Evolutionary conservation across 2,797 vertebrate species (phyloP).

Genomic region (Sebastes baramenuke): DNA sequence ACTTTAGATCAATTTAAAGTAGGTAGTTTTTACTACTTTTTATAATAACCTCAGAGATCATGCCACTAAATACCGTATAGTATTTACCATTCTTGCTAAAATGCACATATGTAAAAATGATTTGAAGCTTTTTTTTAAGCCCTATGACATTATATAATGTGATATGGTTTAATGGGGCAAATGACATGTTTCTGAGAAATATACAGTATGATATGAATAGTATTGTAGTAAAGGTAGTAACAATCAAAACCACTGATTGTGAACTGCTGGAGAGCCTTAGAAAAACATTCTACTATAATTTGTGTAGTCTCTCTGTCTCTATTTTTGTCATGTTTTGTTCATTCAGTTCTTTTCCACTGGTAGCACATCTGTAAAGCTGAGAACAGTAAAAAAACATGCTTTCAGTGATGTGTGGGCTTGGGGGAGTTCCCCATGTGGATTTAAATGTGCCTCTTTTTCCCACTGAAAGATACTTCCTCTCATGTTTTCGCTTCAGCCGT

Average conservation of each 20-base stretch:
- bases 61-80: neutral
- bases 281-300: neutral
- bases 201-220: neutral
- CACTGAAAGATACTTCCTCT: slow-evolving; percentile 22
- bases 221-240: neutral
- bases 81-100: neutral
- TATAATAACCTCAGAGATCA: neutral
- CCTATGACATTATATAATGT: neutral
- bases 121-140: neutral
- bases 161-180: neutral
- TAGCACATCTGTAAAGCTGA: neutral
- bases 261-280: neutral
- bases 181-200: slow-evolving; percentile 48
- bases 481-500: slow-evolving; percentile 29
- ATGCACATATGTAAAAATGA: neutral
- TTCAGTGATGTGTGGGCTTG: slow-evolving; percentile 22
- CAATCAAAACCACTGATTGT: neutral
- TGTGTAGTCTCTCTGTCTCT: neutral
- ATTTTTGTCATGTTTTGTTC: slow-evolving; percentile 21
- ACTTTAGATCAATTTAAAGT: neutral
- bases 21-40: neutral
- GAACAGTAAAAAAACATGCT: slow-evolving; percentile 7
- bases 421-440: slow-evolving; percentile 28
- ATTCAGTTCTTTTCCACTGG: neutral
- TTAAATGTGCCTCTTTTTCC: slow-evolving; percentile 19